Evolutionary conservation across 2,888 invertebrate species (phyloP), one percentile per base, ranked within the genome.

Genomic region (Oegoconia quadripuncta): DNA sequence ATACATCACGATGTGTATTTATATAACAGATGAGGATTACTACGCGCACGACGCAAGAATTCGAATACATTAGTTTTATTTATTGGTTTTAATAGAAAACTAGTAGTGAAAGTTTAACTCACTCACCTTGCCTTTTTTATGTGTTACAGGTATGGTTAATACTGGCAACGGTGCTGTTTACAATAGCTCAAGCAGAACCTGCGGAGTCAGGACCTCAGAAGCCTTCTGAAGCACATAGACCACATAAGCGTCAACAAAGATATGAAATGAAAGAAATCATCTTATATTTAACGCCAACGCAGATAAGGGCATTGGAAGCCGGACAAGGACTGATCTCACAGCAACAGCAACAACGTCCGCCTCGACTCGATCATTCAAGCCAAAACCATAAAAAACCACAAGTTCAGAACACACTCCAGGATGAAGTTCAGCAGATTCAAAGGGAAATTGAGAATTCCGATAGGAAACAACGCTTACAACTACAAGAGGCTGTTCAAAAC

Each of bases 261-360:
- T 57, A 56, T 40, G 64, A 63, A 39, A 65, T 59, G 27, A 76
- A 70, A 52, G 81, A 83, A 52, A 60, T 77, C 20, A 62, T 82
- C 16, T 48, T 84, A 14, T 82, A 76, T 39, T 52, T 83, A 18
- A 83, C 83, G 34, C 74, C 77, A 2, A 67, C 62, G 11, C 80
- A 84, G 56, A 79, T 79, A 26, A 63, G 55, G 36, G 60, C 64
- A 16, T 60, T 79, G 22, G 64, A 79, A 57, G 58, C 64, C 26
- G 70, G 59, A 35, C 55, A 65, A 8, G 59, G 55, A 8, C 25
- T 46, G 1, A 42, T 50, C 3, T 41, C 48, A 37, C 42, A 52
- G 9, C 43, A 57, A 27, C 41, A n/a, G n/a, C 47, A 11, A 17
- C 33, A 13, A 41, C 42, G 22, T 52, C 56, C 26, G 4, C 32